Conservation (phyloP, 1,140 invertebrate species). For the Stenopsyche tienmushanensis region DNA sequence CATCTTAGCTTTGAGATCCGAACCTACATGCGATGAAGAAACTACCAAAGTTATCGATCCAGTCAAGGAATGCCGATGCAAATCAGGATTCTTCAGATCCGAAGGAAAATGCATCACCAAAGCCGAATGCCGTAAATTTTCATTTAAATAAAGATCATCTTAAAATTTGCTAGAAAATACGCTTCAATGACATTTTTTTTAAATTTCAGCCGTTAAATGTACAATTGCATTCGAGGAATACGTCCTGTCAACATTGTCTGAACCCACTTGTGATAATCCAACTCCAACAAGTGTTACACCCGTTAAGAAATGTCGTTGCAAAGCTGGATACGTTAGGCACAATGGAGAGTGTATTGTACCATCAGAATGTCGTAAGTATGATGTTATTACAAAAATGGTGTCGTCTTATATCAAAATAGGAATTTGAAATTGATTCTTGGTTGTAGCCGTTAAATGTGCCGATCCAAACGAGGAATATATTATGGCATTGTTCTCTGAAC, state of each 20-base stretch:
- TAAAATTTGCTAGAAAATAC: no score
- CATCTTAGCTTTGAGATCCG: neutral
- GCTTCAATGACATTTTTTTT: no score
- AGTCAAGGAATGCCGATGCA: slow-evolving; percentile 12
- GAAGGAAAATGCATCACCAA: slow-evolving; percentile 2
- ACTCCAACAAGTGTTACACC: neutral
- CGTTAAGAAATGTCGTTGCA: slow-evolving; percentile 14
- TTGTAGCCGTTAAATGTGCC: slow-evolving; percentile 1
- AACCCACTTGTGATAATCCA: slow-evolving; percentile 3
- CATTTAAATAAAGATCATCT: neutral
- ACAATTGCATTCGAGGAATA: slow-evolving; percentile 9
- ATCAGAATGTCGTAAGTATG: slow-evolving; percentile 12
- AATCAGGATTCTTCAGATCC: slow-evolving; percentile 8
- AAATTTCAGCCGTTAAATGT: neutral
- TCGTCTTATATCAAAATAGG: neutral
- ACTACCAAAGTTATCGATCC: neutral
- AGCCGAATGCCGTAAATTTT: slow-evolving; percentile 7
- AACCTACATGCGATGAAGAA: slow-evolving; percentile 6
- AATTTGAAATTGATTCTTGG: neutral
- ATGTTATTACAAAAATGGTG: neutral
- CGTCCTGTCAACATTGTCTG: neutral
- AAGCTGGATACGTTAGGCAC: slow-evolving; percentile 5
- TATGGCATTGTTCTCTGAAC: neutral
- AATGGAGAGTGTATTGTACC: slow-evolving; percentile 5
- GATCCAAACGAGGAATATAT: slow-evolving; percentile 14